A percentile compares a stretch with the other conserved stretches of the same genome.
phyloP scores from a whole-genome alignment of 2,113 vertebrate species.

The Myiozetetes cayanensis region DNA sequence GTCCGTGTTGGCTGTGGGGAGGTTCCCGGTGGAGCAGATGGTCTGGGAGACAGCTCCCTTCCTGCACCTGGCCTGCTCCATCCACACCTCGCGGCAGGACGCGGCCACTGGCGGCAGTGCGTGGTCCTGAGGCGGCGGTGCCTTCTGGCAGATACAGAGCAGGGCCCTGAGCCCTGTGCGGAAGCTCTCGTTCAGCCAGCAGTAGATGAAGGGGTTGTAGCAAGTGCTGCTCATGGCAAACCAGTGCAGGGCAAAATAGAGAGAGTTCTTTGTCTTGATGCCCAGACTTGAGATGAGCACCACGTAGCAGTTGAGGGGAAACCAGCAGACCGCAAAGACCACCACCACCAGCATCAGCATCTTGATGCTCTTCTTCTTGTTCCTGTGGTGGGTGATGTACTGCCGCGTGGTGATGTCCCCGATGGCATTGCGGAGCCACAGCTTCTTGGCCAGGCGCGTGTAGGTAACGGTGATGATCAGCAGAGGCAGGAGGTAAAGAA shows the following conservation, averaged over 20 bases:
- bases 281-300: slow-evolving; percentile 68
- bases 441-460: slow-evolving; percentile 47
- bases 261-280: slow-evolving; percentile 34
- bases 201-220: slow-evolving; percentile 84
- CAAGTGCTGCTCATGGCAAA: slow-evolving; percentile 83
- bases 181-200: slow-evolving; percentile 79
- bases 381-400: slow-evolving; percentile 32
- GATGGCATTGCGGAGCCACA: slow-evolving; percentile 54
- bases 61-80: not conserved
- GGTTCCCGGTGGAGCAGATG: not conserved
- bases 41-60: not conserved
- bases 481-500: slow-evolving; percentile 68
- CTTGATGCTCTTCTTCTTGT: slow-evolving; percentile 70
- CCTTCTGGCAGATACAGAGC: slow-evolving; percentile 51
- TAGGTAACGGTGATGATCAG: slow-evolving; percentile 51
- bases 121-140: not conserved
- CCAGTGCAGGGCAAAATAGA: slow-evolving; percentile 73
- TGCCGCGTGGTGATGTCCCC: slow-evolving; percentile 56
- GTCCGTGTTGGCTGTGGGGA: not conserved
- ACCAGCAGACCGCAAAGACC: slow-evolving; percentile 70
- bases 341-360: slow-evolving; percentile 70
- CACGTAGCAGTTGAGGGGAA: slow-evolving; percentile 67
- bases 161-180: slow-evolving; percentile 67
- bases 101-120: accelerated
- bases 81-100: not conserved